A percentile compares a stretch with the other conserved stretches of the same genome.
These are phyloP conservation scores for Dysidea cf. avara DNA, from an alignment of 37 sponge, comb jelly and placozoan species.

Conservation along the genomic window DNA sequence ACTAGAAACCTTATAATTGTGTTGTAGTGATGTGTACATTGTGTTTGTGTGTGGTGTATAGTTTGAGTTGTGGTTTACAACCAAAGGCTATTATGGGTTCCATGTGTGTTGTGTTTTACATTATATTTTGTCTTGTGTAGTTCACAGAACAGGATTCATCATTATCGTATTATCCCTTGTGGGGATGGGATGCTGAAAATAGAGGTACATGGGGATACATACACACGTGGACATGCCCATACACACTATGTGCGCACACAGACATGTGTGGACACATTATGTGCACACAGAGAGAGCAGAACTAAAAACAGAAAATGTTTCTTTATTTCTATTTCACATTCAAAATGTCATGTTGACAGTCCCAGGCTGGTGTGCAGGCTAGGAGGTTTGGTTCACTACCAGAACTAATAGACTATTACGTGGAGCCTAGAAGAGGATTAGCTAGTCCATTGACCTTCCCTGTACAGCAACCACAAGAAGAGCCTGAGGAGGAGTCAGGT, in stretches of 20 bases:
- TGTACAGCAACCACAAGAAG: constrained; percentile 47
- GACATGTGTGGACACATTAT: constrained; percentile 7
- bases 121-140: too few species aligned
- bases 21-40: too few species aligned
- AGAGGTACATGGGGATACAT: constrained; percentile 42
- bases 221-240: constrained; percentile 12
- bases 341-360: constrained; percentile 11
- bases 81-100: too few species aligned
- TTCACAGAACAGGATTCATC: constrained; percentile 73
- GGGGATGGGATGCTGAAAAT: constrained; percentile 57
- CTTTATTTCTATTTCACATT: too few species aligned
- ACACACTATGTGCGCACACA: constrained; percentile 23
- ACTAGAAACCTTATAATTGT: too few species aligned
- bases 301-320: too few species aligned
- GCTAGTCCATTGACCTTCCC: constrained; percentile 61
- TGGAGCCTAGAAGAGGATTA: constrained; percentile 55
- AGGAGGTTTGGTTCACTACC: constrained; percentile 48
- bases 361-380: constrained; percentile 57
- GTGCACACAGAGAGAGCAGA: not conserved
- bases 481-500: constrained; percentile 38
- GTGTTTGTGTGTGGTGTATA: too few species aligned
- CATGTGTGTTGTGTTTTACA: too few species aligned
- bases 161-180: constrained; percentile 80
- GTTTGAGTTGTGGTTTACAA: too few species aligned
- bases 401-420: constrained; percentile 70